phyloP scores from a whole-genome alignment of 2,888 invertebrate species.

The Agrotis clavis region DNA sequence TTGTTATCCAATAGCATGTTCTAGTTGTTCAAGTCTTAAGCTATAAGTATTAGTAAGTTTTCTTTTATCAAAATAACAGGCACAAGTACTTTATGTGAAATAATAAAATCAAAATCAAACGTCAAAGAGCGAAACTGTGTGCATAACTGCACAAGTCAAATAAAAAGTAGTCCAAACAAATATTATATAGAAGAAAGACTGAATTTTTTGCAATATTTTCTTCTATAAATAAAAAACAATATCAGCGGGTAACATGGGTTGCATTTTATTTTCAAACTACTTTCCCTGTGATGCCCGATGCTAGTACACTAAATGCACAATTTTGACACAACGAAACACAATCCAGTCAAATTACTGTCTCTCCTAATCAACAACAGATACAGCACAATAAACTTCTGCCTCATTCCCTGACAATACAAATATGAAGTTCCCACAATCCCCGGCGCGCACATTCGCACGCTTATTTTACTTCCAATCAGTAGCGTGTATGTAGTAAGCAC shows the following conservation, averaged over 20 bases:
- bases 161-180: background rate
- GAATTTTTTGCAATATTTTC: too few species aligned
- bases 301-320: too few species aligned
- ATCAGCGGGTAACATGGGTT: too few species aligned
- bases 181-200: too few species aligned
- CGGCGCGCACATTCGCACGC: constrained; percentile 51
- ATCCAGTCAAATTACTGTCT: constrained; percentile 15
- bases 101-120: background rate
- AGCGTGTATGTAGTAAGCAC: constrained; percentile 60
- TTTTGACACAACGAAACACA: background rate
- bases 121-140: background rate
- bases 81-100: background rate
- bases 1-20: background rate
- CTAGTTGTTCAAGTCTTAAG: background rate
- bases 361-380: constrained; percentile 54
- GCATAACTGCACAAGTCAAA: background rate
- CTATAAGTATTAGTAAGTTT: background rate
- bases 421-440: constrained; percentile 52
- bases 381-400: constrained; percentile 43
- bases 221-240: too few species aligned
- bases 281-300: too few species aligned
- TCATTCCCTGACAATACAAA: constrained; percentile 57
- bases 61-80: background rate
- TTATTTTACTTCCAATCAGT: constrained; percentile 65
- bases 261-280: too few species aligned